Base-by-base conservation (phyloP, 2,113 vertebrate genomes). In the Seriola quinqueradiata region DNA sequence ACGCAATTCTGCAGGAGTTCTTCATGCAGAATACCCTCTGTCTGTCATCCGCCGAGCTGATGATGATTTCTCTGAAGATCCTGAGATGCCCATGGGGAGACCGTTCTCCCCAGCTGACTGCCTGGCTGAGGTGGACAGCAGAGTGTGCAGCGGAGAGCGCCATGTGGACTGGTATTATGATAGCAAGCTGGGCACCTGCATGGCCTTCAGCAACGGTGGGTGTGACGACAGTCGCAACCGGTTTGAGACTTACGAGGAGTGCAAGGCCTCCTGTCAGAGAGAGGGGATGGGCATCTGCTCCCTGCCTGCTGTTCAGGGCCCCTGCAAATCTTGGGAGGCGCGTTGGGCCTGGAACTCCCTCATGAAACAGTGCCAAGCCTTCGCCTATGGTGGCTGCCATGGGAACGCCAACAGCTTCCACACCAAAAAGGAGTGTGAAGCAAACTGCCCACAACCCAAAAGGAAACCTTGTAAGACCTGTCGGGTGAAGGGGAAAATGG, bases 171-270 rank as follows among this genome's bases (percentile, higher is more conserved):
- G 98, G 98, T 95, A 95, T 81, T 99, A 97, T 0, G 96, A 99
- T 2, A 75, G 94, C 25, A 95, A 95, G 87, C 93, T 94, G 11
- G 96, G 95, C 0, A 89, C 96, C 73, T 99, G 98, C 86, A 77
- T 94, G 82, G 96, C 97, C 13, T 98, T 99, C 87, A 95, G 89
- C 36, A 96, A 95, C 0, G 92, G 95, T 0, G 96, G 97, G 32
- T 97, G 97, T 1, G 95, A 96, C 0, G 94, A 94, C 7, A 93
- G 95, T 84, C 94, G 90, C 68, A 98, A 98, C 89, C 93, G 95
- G n/a, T 99, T 99, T 0, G 96, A 97, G 86, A 99, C 97, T 0
- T 99, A 96, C 0, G 97, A 99, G 83, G 98, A 97, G 16, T 99
- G 98, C 85, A 95, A 94, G 21, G 91, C 89, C 0, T 95, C 97